Percentiles rank a stretch among this genome's conserved stretches.
Conservation (phyloP, 2,113 vertebrate species). For the Eonycteris spelaea region DNA sequence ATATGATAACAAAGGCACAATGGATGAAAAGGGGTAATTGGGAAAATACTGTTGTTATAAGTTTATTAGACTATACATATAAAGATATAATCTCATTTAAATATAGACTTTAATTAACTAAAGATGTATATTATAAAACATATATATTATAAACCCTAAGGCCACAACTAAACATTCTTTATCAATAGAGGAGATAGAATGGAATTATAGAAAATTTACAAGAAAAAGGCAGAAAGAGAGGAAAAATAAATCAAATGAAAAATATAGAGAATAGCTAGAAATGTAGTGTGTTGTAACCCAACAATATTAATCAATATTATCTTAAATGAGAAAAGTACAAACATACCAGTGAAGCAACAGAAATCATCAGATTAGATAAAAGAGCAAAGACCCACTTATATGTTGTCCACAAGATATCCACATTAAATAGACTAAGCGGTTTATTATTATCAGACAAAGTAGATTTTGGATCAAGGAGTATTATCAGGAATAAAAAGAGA, state of each 20-base stretch:
- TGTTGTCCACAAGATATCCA: not conserved
- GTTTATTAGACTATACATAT: not conserved
- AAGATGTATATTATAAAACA: not conserved
- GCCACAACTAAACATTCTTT: not conserved
- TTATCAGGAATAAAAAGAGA: not conserved
- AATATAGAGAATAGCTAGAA: not conserved
- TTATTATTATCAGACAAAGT: not conserved
- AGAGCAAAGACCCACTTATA: not conserved
- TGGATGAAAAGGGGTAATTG: not conserved
- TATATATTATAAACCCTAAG: not conserved
- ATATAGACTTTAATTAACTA: not conserved
- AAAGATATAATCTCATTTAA: not conserved
- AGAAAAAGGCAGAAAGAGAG: not conserved
- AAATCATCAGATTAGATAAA: not conserved
- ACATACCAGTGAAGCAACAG: not conserved
- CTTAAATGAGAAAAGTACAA: not conserved
- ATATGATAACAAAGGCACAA: not conserved
- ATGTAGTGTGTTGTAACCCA: not conserved
- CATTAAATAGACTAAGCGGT: not conserved
- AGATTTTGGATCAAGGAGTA: not conserved
- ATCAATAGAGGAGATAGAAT: not conserved
- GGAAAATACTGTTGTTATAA: not conserved
- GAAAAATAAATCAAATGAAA: not conserved
- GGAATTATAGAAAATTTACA: not conserved
- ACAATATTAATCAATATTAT: not conserved